Base-by-base conservation (phyloP, 2,113 vertebrate species). In the Conger conger region DNA sequence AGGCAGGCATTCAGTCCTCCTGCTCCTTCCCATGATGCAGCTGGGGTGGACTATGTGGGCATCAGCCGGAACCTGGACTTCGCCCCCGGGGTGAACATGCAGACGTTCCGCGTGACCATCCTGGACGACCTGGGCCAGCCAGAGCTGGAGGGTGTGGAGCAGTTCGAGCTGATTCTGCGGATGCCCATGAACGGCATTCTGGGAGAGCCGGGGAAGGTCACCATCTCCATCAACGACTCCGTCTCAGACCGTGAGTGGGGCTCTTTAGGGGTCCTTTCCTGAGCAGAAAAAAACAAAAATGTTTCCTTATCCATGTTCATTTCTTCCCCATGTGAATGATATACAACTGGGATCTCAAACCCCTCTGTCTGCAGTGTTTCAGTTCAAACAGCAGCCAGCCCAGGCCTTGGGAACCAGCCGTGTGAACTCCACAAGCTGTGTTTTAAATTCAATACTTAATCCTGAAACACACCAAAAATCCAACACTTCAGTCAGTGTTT, bases 81-180 rank as follows among this genome's bases (percentile, higher is more conserved):
- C 86, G 94, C 96, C 2, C 97, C 97, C 0, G 98, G 97, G 80
- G 96, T 99, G 87, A 96, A 92, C 87, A 95, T 96, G 96, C 97
- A 99, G 92, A 96, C 94, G 0, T 91, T 98, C 80, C 95, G 94
- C 4, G 95, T 98, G 0, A 91, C 92, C 79, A 95, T 99, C 90
- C 93, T 99, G 92, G 98, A 99, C 88, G 98, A 99, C 90, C 95
- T 99, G 80, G 97, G 97, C 23, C 96, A 96, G 81, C 98, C 98
- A 0, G 87, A 95, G n/a, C 93, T 99, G 85, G 98, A 99, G 89
- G 98, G 98, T 9, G 90, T 93, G 0, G 97, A 99, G 92, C 96
- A 89, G 83, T 98, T 99, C 89, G 96, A 98, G 86, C 92, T 99
- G 87, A 94, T 97, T 0, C 94, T 99, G 3, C 94, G 96, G 4